Conservation (phyloP, 2,113 vertebrate species). For the Elephas maximus region DNA sequence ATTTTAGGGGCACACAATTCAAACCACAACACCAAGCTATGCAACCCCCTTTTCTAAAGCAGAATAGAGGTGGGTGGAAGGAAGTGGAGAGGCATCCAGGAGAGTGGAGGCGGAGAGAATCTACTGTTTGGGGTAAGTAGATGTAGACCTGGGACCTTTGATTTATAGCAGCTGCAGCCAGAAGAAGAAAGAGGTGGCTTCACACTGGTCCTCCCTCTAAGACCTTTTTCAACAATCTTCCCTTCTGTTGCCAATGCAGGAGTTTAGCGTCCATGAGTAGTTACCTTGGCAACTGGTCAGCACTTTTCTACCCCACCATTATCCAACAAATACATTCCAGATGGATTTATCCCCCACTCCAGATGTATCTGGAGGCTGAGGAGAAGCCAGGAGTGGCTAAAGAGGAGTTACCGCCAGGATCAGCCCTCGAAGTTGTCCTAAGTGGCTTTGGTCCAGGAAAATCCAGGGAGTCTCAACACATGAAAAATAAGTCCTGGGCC, state of each 20-base stretch:
- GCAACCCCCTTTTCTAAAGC: background rate
- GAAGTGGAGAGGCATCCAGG: background rate
- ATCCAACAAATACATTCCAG: background rate
- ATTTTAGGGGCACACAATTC: background rate
- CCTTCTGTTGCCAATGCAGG: background rate
- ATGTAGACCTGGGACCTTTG: background rate
- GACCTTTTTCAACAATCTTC: background rate
- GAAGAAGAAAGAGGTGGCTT: background rate
- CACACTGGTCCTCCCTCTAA: background rate
- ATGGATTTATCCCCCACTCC: background rate
- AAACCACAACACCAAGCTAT: background rate
- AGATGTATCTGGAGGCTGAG: background rate
- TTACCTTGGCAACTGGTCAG: background rate
- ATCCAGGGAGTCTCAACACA: constrained; percentile 45
- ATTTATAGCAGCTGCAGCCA: background rate
- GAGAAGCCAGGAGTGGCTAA: background rate
- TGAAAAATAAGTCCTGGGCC: constrained; percentile 74
- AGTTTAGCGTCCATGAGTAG: background rate
- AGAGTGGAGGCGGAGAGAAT: background rate
- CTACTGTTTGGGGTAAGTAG: background rate
- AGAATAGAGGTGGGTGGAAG: background rate
- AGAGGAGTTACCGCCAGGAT: constrained; percentile 1
- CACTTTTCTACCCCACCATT: background rate
- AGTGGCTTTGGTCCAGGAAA: constrained; percentile 68
- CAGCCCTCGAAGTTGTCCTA: constrained; percentile 24